Evolutionary conservation across 1,140 invertebrate species (phyloP), one percentile per base, ranked within the genome.

Genomic region (Wasmannia auropunctata): DNA sequence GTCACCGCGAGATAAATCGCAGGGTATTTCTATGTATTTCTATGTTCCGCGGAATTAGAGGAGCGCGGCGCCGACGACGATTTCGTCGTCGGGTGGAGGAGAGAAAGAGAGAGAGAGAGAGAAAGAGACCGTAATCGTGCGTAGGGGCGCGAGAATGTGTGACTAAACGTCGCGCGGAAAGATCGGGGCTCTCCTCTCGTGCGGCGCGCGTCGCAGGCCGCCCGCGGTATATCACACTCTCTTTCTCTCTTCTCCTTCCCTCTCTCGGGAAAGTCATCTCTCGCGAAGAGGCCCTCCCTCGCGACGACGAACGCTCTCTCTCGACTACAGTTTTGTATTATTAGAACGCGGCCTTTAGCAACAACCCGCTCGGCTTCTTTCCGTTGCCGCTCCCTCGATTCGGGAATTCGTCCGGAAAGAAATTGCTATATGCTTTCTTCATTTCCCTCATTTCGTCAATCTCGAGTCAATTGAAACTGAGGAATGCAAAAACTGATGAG

Each of bases 221-320:
- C 89, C 74, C 86, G 87, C 93, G 91, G 92, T 94, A 93, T 92
- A 94, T 94, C 94, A 94, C 76, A 74, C 85, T 62, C 46, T 83
- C n/a, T 54, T n/a, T 54, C 22, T 65, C 62, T 74, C 22, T 56
- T 60, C 51, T 58, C 86, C 87, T 88, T 77, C 69, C 86, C 74
- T 87, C 87, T 74, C 77, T 46, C 75, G n/a, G 14, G 49, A 72
- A 83, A 60, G 22, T 40, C 37, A 22, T 72, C 84, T 87, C 60
- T 51, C 63, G n/a, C 34, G 43, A 14, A 58, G 79, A 60, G 40
- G 25, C 49, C 67, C 22, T 80, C 75, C 72, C 60, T 70, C 70
- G 46, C 69, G 69, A 70, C 67, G 51, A 72, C 65, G 58, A 62
- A 69, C 31, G n/a, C 31, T 37, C 40, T 56, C 31, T 37, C 40